Percentiles rank a stretch among this genome's conserved stretches.
These are phyloP conservation scores for Rafetus swinhoei DNA, from an alignment of 2,113 vertebrate species.

Conservation along the genomic window DNA sequence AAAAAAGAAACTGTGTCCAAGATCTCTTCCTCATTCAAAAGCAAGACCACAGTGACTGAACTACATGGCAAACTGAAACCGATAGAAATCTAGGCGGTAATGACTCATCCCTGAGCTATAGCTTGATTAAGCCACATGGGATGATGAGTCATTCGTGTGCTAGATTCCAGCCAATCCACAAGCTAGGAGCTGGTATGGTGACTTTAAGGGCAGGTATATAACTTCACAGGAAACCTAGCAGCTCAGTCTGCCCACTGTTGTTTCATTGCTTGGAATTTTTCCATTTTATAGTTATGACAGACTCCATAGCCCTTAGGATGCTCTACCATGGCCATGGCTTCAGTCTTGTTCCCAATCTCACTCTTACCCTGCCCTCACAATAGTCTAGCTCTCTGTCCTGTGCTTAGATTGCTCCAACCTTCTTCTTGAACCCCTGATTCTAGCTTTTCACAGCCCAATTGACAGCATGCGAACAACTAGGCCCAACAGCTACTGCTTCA, in stretches of 20 bases:
- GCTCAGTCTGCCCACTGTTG: background rate
- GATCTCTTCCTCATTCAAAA: background rate
- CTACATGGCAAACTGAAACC: background rate
- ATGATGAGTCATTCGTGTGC: background rate
- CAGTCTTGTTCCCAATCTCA: background rate
- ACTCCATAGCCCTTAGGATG: background rate
- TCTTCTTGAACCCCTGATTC: background rate
- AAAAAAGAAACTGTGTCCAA: rapidly evolving
- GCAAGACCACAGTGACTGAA: rapidly evolving
- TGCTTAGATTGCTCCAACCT: background rate
- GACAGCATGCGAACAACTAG: background rate
- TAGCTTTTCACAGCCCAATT: background rate
- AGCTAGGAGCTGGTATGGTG: background rate
- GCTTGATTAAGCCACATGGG: background rate
- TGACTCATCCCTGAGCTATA: background rate
- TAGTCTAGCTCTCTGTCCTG: background rate
- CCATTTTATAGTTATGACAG: background rate
- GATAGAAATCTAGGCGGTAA: background rate
- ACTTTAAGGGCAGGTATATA: background rate
- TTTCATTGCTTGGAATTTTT: background rate
- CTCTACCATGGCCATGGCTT: background rate
- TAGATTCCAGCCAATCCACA: background rate
- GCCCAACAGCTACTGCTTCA: background rate
- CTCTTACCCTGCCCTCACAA: background rate
- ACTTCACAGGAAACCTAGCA: background rate